phyloP scores from a whole-genome alignment of 2,797 vertebrate genomes.

The Hoplostethus mediterraneus region DNA sequence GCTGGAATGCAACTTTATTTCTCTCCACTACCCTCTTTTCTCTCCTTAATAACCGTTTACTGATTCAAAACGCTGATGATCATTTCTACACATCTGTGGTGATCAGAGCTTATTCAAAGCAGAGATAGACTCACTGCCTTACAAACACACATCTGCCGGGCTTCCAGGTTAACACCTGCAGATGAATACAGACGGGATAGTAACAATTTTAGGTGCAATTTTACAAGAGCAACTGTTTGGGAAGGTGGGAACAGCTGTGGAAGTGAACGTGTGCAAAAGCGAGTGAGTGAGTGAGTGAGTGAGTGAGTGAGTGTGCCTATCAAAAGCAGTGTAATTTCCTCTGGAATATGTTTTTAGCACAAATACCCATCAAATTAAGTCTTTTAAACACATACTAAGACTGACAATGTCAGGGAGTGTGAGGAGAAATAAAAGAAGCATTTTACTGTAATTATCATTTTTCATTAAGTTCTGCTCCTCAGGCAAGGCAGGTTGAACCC shows the following conservation, averaged over 20 bases:
- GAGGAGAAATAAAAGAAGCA: not conserved
- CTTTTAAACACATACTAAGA: not conserved
- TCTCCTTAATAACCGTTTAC: conserved; percentile 33
- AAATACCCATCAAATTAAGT: not conserved
- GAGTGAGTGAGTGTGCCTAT: not conserved
- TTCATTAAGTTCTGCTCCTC: not conserved
- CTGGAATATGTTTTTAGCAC: not conserved
- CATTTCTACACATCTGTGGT: conserved; percentile 20
- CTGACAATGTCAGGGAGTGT: not conserved
- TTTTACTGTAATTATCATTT: conserved; percentile 11
- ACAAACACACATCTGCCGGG: conserved; percentile 52
- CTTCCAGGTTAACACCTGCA: conserved; percentile 61
- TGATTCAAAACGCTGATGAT: conserved; percentile 22
- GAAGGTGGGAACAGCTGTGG: conserved; percentile 52
- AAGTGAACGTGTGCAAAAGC: not conserved
- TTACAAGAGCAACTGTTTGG: conserved; percentile 34
- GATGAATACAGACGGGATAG: conserved; percentile 39
- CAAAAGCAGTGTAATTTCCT: not conserved
- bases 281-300: not conserved
- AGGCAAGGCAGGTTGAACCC: conserved; percentile 41
- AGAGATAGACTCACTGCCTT: conserved; percentile 12
- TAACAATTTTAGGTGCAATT: conserved; percentile 32
- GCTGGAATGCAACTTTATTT: conserved; percentile 42
- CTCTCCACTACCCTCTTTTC: not conserved
- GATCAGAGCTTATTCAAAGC: conserved; percentile 9